phyloP scores from a whole-genome alignment of 1,140 invertebrate species.

The Augochlora pura region DNA sequence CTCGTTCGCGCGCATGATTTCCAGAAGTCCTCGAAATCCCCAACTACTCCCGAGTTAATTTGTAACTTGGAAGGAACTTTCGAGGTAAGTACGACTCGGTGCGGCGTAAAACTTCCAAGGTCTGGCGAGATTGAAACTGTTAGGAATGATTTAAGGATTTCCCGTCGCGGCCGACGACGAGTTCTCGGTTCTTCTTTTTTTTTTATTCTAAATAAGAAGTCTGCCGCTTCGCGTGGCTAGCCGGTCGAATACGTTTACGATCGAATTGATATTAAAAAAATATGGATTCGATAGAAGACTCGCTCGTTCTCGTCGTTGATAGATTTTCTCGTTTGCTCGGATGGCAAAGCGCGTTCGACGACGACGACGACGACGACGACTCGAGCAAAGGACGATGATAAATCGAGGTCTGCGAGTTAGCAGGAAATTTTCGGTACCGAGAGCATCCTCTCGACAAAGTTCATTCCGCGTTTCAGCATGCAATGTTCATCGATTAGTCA shows the following conservation, averaged over 20 bases:
- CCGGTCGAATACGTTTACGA: too few relatives aligned
- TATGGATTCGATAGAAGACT: too few relatives aligned
- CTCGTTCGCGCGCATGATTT: neutral
- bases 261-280: too few relatives aligned
- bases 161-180: neutral
- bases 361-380: too few relatives aligned
- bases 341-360: too few relatives aligned
- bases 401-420: too few relatives aligned
- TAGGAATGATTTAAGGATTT: slow-evolving; percentile 6
- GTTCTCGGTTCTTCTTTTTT: neutral
- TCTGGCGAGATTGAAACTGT: slow-evolving; percentile 3
- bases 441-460: neutral
- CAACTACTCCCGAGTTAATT: neutral
- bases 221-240: too few relatives aligned
- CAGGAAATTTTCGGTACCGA: too few relatives aligned
- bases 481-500: neutral
- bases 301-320: too few relatives aligned
- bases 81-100: slow-evolving; percentile 1
- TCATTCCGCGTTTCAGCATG: neutral
- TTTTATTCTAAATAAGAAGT: too few relatives aligned
- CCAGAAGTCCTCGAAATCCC: slow-evolving; percentile 3
- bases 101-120: slow-evolving; percentile 1
- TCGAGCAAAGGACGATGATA: too few relatives aligned
- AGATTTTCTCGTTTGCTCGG: too few relatives aligned
- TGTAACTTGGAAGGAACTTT: neutral